Evolutionary conservation across 2,888 invertebrate species (phyloP).

Genomic region (Odontocolon sp.): DNA sequence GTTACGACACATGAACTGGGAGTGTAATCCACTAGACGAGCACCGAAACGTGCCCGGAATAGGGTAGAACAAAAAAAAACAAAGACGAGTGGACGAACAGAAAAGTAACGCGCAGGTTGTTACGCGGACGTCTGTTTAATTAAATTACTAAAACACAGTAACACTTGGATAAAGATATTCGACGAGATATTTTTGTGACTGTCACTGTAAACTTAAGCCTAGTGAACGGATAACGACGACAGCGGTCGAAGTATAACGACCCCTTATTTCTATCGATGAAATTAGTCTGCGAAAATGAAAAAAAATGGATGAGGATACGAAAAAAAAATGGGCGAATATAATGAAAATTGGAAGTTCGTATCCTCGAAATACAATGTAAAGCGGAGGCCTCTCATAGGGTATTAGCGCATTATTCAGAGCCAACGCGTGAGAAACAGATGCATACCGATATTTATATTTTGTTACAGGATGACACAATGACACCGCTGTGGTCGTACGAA

Average conservation of each 20-base stretch:
- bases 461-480: slow-evolving; percentile 78
- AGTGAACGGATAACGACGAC: slow-evolving; percentile 35
- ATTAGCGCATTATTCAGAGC: slow-evolving; percentile 75
- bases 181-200: slow-evolving; percentile 78
- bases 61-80: slow-evolving; percentile 13
- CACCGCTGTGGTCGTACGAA: slow-evolving; percentile 73
- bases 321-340: slow-evolving; percentile 32
- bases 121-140: slow-evolving; percentile 14
- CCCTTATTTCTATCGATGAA: slow-evolving; percentile 61
- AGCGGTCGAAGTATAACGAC: slow-evolving; percentile 50
- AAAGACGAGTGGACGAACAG: slow-evolving; percentile 1
- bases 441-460: slow-evolving; percentile 81
- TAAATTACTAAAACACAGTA: slow-evolving; percentile 9
- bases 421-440: slow-evolving; percentile 74
- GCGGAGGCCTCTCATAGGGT: slow-evolving; percentile 67
- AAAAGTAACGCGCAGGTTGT: slow-evolving; percentile 23
- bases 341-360: slow-evolving; percentile 51
- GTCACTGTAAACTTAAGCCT: slow-evolving; percentile 64
- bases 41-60: slow-evolving; percentile 23
- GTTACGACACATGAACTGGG: slow-evolving; percentile 16
- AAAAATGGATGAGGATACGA: slow-evolving; percentile 16
- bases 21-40: slow-evolving; percentile 19
- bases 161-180: slow-evolving; percentile 64
- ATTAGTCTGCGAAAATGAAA: slow-evolving; percentile 54
- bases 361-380: slow-evolving; percentile 57